Evolutionary conservation across 2,113 vertebrate species (phyloP), one percentile per base, ranked within the genome.

Genomic region (Entomyzon cyanotis): DNA sequence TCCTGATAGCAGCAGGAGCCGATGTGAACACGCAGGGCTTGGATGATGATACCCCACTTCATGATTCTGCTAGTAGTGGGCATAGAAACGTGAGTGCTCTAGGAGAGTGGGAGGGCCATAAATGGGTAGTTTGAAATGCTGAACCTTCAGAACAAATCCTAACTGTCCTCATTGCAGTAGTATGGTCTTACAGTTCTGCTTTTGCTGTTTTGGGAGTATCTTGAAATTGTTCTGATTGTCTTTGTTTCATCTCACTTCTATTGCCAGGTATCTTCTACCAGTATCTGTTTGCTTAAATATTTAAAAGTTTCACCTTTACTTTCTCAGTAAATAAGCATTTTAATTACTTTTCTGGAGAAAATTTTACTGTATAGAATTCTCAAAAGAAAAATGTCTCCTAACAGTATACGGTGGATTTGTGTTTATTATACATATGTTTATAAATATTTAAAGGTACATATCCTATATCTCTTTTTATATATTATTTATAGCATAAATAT

Each of bases 11-110:
- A 85, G 99, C 99, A 0, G 99, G 99, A 77, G 99, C 99, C 2
- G 99, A 99, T 30, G 99, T 99, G 94, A 99, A 99, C 97, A 99
- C 99, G 0, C 99, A 99, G 93, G 99, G 99, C 79, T 97, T 99
- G 97, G 99, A 99, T 86, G 99, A 99, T 60, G 99, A 99, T 97
- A 99, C 99, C 1, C 99, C 99, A 3, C 99, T 99, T 30, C 99
- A 99, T 42, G 99, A 99, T 87, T 99, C 99, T 74, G 99, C 99
- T 67, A 99, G 99, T 87, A 99, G 99, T 84, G 99, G 99, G 27
- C 99, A 99, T 41, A 99, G 98, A 98, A 99, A 99, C 31, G 99
- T 99, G 98, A 97, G 98, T 98, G 74, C 79, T 30, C 25, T 30
- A 46, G 30, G 20, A 31, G 37, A 74, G 20, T 9, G 28, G 63